A percentile compares a stretch with the other conserved stretches of the same genome.
phyloP scores from a whole-genome alignment of 2,113 vertebrate species.

The Bubalus kerabau region DNA sequence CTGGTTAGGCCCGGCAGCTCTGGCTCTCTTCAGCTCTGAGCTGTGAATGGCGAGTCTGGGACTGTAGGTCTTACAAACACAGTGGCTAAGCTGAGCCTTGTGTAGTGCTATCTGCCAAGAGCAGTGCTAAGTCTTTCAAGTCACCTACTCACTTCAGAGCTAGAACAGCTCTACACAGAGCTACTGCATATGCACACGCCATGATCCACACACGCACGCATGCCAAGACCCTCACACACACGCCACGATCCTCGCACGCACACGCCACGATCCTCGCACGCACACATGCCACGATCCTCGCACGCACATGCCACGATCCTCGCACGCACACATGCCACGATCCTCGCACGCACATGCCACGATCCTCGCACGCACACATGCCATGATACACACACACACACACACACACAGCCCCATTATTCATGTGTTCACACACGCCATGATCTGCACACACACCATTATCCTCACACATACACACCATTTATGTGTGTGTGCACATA shows the following conservation, averaged over 20 bases:
- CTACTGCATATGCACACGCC: rapidly evolving
- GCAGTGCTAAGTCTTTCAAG: rapidly evolving
- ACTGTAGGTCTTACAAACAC: not conserved
- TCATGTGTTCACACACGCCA: no score
- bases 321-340: no score
- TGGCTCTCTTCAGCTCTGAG: no score
- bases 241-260: no score
- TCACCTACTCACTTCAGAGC: rapidly evolving
- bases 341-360: no score
- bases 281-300: no score
- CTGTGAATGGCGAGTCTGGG: rapidly evolving
- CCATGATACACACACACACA: no score
- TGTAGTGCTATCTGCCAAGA: rapidly evolving
- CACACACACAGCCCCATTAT: no score
- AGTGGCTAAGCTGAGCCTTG: rapidly evolving
- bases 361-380: rapidly evolving
- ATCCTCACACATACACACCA: no score
- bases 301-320: no score
- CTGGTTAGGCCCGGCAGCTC: not conserved
- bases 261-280: rapidly evolving
- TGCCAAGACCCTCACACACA: rapidly evolving
- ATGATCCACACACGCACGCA: not conserved
- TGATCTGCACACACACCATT: no score
- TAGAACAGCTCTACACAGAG: rapidly evolving
- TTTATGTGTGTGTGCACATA: no score